phyloP scores from a whole-genome alignment of 2,888 invertebrate species.

The Megamerina dolium region DNA sequence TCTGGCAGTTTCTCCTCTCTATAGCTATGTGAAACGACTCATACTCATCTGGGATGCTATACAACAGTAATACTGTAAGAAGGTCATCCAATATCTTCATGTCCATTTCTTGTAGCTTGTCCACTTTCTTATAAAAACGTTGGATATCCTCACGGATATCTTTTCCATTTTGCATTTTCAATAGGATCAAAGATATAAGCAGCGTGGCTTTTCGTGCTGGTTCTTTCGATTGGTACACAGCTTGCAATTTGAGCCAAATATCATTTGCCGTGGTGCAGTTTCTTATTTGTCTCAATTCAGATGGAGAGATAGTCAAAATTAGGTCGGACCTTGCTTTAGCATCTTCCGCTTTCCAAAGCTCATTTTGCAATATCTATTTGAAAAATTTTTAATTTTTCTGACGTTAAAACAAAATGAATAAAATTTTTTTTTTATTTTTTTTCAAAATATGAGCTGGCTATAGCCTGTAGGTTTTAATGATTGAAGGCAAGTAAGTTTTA shows the following conservation, averaged over 20 bases:
- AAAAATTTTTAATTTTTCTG: no score
- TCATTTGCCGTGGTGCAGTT: constrained; percentile 12
- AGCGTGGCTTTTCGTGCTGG: constrained; percentile 12
- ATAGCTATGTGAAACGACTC: constrained; percentile 13
- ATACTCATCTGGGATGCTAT: constrained; percentile 12
- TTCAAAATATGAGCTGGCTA: no score
- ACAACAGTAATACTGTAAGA: constrained; percentile 11
- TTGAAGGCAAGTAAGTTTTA: no score
- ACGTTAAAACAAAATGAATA: no score
- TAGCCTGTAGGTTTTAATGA: no score
- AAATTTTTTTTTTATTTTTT: no score
- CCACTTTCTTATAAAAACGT: constrained; percentile 10
- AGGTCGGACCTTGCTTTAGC: constrained; percentile 14
- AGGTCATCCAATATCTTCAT: constrained; percentile 9
- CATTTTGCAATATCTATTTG: no score
- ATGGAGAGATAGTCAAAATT: constrained; percentile 9
- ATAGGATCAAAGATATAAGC: constrained; percentile 12
- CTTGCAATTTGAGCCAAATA: constrained; percentile 8
- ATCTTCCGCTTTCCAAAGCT: constrained; percentile 9
- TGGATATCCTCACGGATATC: constrained; percentile 9
- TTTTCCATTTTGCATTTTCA: constrained; percentile 12
- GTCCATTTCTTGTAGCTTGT: constrained; percentile 12
- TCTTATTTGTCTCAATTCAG: constrained; percentile 15
- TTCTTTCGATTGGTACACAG: constrained; percentile 12
- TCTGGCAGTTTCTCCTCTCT: constrained; percentile 10